Percentiles rank a stretch among this genome's conserved stretches.
These are phyloP conservation scores for Acropora yongei DNA, from an alignment of 64 coral and sea anemone genomes.

Conservation along the genomic window DNA sequence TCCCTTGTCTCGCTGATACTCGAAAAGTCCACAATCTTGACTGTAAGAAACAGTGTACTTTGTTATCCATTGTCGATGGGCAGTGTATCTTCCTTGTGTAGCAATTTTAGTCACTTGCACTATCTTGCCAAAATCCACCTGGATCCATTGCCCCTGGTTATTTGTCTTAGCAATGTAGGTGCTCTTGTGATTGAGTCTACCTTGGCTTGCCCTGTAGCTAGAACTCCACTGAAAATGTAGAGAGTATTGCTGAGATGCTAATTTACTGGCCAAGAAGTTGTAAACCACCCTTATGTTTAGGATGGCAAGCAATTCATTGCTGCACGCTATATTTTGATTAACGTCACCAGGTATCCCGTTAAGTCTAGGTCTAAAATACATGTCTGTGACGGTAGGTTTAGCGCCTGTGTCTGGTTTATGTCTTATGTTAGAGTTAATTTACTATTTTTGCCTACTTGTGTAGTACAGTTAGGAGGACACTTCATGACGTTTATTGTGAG, in stretches of 20 bases:
- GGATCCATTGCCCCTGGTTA: conserved; percentile 15
- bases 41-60: conserved; percentile 30
- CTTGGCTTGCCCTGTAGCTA: background rate
- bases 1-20: background rate
- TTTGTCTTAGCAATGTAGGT: background rate
- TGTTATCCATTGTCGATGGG: background rate
- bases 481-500: no score
- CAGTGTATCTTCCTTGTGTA: conserved; percentile 23
- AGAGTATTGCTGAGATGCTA: background rate
- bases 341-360: no score
- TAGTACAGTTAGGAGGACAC: no score
- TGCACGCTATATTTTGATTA: no score
- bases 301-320: no score
- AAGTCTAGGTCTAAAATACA: no score
- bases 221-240: background rate
- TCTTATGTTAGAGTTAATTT: no score
- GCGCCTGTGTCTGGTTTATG: no score
- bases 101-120: conserved; percentile 37
- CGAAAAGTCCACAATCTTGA: background rate
- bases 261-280: no score
- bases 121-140: conserved; percentile 60
- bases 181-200: conserved; percentile 1
- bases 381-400: no score
- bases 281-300: no score
- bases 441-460: no score